Conservation (phyloP, 2,113 vertebrate species). For the Heterotis niloticus region DNA sequence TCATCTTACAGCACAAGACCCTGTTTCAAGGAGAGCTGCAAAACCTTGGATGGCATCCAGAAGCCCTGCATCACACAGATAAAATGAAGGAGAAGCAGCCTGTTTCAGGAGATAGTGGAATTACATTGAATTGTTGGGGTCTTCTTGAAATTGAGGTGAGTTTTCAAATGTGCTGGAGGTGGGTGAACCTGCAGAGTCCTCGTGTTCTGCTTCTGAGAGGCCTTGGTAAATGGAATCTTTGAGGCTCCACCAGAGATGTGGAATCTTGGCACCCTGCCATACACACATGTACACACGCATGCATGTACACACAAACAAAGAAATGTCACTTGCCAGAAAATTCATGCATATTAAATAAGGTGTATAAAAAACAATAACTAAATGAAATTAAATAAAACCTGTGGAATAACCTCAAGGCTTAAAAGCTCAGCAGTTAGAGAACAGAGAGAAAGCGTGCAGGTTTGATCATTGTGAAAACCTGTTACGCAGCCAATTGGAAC, state of each 20-base stretch:
- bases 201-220: not conserved
- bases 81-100: constrained; percentile 21
- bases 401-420: constrained; percentile 31
- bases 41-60: constrained; percentile 35
- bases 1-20: constrained; percentile 18
- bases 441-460: constrained; percentile 8
- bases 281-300: not conserved
- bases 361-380: constrained; percentile 41
- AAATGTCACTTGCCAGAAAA: constrained; percentile 29
- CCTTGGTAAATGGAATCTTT: not conserved
- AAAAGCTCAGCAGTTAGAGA: constrained; percentile 27
- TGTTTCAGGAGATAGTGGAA: constrained; percentile 36
- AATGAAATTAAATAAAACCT: constrained; percentile 53
- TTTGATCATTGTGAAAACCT: constrained; percentile 25
- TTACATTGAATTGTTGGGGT: constrained; percentile 23
- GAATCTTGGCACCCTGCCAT: not conserved
- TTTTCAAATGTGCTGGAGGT: constrained; percentile 21
- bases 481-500: constrained; percentile 26
- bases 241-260: not conserved
- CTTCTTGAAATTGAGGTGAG: constrained; percentile 28
- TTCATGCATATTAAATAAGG: constrained; percentile 46
- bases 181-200: not conserved
- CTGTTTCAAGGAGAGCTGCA: constrained; percentile 10
- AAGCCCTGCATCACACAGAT: constrained; percentile 37
- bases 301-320: constrained; percentile 13